Conservation (phyloP, 2,113 vertebrate genomes). For the Ammodytes marinus region DNA sequence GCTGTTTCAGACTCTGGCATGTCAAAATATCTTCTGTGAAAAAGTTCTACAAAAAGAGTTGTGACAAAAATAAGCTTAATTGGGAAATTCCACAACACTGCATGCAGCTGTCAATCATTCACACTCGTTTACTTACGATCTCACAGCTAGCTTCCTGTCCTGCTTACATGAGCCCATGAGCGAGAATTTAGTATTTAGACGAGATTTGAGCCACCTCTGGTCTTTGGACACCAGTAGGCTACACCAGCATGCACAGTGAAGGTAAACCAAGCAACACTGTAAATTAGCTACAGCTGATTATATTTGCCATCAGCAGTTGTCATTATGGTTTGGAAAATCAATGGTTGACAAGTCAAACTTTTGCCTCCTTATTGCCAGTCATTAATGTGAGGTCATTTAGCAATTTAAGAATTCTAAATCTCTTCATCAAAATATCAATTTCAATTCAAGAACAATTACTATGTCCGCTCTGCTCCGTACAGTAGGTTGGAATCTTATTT, state of each 20-base stretch:
- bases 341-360: not conserved
- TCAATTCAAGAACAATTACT: conserved; percentile 1
- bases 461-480: conserved; percentile 7
- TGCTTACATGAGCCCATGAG: not conserved
- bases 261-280: not conserved
- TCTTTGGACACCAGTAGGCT: not conserved
- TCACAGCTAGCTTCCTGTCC: not conserved
- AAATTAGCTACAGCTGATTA: conserved; percentile 21
- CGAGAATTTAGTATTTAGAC: not conserved
- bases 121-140: not conserved
- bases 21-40: not conserved
- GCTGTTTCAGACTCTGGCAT: not conserved
- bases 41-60: not conserved
- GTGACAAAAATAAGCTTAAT: not conserved
- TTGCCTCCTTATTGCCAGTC: too few species aligned
- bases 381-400: not conserved
- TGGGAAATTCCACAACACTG: not conserved
- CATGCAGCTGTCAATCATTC: conserved; percentile 1
- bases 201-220: not conserved
- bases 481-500: conserved; percentile 37
- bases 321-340: conserved; percentile 11
- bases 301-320: conserved; percentile 10
- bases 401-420: not conserved
- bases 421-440: not conserved
- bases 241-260: not conserved